These are phyloP conservation scores for Archips xylosteana DNA, from an alignment of 2,888 invertebrate genomes.

Conservation along the genomic window DNA sequence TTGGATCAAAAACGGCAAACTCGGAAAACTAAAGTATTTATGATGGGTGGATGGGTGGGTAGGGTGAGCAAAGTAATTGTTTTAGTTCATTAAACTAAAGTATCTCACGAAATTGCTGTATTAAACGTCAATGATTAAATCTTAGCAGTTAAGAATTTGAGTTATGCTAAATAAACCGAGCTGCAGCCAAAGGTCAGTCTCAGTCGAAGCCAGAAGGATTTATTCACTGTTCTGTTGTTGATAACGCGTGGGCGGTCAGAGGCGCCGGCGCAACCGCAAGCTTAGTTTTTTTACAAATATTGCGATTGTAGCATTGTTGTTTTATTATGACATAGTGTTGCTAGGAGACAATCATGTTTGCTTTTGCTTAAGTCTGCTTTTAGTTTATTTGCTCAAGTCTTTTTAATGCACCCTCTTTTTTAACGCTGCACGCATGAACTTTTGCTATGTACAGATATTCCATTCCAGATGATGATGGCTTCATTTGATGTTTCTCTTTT, in stretches of 20 bases:
- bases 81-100: too few relatives aligned
- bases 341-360: background rate
- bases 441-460: background rate
- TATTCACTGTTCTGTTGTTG: slow-evolving; percentile 9
- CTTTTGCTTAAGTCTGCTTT: too few relatives aligned
- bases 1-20: background rate
- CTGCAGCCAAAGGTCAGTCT: slow-evolving; percentile 11
- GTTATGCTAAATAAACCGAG: slow-evolving; percentile 1
- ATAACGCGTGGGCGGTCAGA: slow-evolving; percentile 46
- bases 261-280: slow-evolving; percentile 45
- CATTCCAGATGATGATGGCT: too few relatives aligned
- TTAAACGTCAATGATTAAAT: slow-evolving; percentile 3
- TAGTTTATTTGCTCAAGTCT: too few relatives aligned
- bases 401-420: background rate
- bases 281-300: slow-evolving; percentile 45
- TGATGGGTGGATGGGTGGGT: too few relatives aligned
- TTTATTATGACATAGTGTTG: slow-evolving; percentile 9
- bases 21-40: background rate
- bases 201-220: slow-evolving; percentile 18
- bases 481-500: background rate
- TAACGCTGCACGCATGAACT: background rate
- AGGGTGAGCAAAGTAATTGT: too few relatives aligned
- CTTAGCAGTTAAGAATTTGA: background rate
- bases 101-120: background rate
- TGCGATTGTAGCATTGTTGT: slow-evolving; percentile 39